Base-by-base conservation (phyloP, 2,797 vertebrate genomes). In the Uromys caudimaculatus region DNA sequence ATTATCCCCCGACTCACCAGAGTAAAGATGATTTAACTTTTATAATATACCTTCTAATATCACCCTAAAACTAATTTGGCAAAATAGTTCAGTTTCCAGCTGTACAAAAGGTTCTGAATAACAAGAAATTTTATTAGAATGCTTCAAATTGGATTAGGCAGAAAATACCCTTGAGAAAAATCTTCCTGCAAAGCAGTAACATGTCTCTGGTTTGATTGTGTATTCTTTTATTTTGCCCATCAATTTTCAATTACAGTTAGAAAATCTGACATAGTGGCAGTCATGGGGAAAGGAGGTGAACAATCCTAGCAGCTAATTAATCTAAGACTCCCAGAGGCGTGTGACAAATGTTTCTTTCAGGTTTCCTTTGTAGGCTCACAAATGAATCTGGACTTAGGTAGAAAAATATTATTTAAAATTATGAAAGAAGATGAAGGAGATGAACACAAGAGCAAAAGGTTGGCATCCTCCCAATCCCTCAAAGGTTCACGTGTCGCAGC, bases 201-300 rank as follows among this genome's bases (percentile, higher is more conserved):
- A 50, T 79, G 17, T 71, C 29, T 60, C n/a, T 50, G 32, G 24
- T 82, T 85, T 93, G 71, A 32, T 90, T 56, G 24, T 32, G n/a
- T 41, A 73, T 88, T 62, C 50, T 84, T 82, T 90, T 75, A 87
- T 67, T 69, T 88, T 83, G 77, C 32, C 47, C 77, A 92, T 41
- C 89, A 60, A 62, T 93, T 94, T 93, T 60, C 77, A 94, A 67
- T 94, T 79, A 79, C 0, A 90, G 82, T 13, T 79, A 71, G n/a
- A 85, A 75, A 76, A 90, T 54, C 5, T 58, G 78, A 67, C 64
- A 41, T 35, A 50, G 17, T 23, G 2, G 35, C 35, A 50, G 21
- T n/a, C 56, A 54, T 32, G 12, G 21, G 50, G 86, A 35, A 67
- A 32, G 19, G 5, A 76, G 67, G 58, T 35, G 60, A 78, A 88